Evolutionary conservation across 2,888 invertebrate species (phyloP), one percentile per base, ranked within the genome.

Genomic region (Linnaemya tessellans): DNA sequence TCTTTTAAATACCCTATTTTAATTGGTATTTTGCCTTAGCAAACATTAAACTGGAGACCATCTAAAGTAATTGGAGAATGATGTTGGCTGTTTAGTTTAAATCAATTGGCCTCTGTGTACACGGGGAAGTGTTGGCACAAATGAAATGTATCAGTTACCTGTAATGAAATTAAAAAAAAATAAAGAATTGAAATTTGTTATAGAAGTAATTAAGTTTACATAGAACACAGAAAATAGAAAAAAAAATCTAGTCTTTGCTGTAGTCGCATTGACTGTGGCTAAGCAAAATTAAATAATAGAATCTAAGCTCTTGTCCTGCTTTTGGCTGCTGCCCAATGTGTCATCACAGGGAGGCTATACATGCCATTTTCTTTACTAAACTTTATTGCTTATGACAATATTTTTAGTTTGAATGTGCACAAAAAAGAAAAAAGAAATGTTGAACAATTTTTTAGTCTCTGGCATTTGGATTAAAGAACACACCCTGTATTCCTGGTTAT

Each of bases 1-100:
- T 70, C 79, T 79, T 71, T 71, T 30, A 71, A 79, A 70, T 64
- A 35, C 43, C 54, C 64, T 30, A 54, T 13, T 56, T 64, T 54
- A 64, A 71, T 62, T 71, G 62, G n/a, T 35, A 11, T 54, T 70
- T 64, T 30, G 60, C 62, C 51, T 18, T 18, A 41, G 11, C 49
- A 68, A 79, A 60, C 60, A 78, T 43, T 60, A 11, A 41, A 65
- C 15, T 1, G 38, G 35, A 56, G 2, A 49, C 38, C 51, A 51
- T 25, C 9, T 35, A 38, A 2, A 30, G 51, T 18, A 51, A 54
- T 51, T 25, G 18, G 2, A 64, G 43, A 60, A 54, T 10, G 54
- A 20, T 30, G 62, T 35, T 35, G 62, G 15, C 1, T 49, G 38
- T 79, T 43, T 22, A 46, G 38, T 68, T 70, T 43, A 71, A 79